Conservation (phyloP, 2,797 vertebrate genomes). For the Harpagifer antarcticus region DNA sequence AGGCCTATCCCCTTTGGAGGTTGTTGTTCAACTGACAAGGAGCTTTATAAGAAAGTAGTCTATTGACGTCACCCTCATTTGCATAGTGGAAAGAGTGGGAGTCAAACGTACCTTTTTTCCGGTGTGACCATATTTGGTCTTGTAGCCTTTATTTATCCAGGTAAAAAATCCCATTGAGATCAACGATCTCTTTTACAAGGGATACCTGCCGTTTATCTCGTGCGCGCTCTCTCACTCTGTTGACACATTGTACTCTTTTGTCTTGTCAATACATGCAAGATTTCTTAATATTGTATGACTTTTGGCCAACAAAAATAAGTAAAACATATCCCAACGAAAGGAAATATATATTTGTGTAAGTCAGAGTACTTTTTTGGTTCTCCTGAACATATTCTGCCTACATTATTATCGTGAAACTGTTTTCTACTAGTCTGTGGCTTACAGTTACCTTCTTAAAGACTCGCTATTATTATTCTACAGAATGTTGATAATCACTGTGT, state of each 20-base stretch:
- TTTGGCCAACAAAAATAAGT: not conserved
- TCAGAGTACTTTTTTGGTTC: not conserved
- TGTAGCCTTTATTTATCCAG: not conserved
- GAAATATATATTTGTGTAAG: not conserved
- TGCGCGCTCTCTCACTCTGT: not conserved
- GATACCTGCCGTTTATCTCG: too few relatives aligned
- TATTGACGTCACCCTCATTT: constrained; percentile 66
- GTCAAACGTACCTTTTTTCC: constrained; percentile 54
- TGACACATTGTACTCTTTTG: constrained; percentile 8
- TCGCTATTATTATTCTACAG: not conserved
- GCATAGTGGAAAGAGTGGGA: not conserved
- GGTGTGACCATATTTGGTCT: constrained; percentile 76
- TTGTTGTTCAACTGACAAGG: constrained; percentile 20
- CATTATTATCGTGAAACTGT: not conserved
- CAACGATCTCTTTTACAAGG: too few relatives aligned
- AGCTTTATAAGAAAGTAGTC: constrained; percentile 49
- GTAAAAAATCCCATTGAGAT: too few relatives aligned
- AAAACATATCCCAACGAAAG: not conserved
- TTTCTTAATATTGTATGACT: not conserved
- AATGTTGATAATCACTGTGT: not conserved
- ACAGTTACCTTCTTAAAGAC: not conserved
- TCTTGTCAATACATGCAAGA: not conserved
- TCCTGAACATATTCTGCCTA: not conserved
- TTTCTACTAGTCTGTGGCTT: not conserved
- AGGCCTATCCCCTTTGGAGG: not conserved